phyloP scores from a whole-genome alignment of 2,113 vertebrate genomes.

The Oceanites oceanicus region DNA sequence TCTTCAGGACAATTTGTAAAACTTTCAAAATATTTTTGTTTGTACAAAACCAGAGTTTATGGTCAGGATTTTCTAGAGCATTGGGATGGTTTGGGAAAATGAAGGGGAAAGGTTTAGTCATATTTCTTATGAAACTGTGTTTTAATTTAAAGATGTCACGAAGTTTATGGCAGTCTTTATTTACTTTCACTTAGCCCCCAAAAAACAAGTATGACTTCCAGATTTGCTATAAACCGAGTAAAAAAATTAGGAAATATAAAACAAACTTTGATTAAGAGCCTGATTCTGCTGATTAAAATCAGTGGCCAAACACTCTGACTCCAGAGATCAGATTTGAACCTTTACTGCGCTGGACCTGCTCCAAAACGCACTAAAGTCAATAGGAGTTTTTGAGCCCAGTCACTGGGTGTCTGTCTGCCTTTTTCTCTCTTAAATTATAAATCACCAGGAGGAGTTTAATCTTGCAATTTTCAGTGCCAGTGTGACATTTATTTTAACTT shows the following conservation, averaged over 20 bases:
- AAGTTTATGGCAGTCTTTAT: conserved; percentile 32
- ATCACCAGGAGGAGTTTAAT: conserved; percentile 40
- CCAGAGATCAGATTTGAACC: conserved; percentile 34
- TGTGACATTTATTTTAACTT: conserved; percentile 51
- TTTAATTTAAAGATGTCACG: conserved; percentile 42
- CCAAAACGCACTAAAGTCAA: conserved; percentile 32
- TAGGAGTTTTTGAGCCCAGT: not conserved
- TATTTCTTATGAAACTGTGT: not conserved
- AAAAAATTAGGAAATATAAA: conserved; percentile 50
- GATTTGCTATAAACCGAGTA: conserved; percentile 6
- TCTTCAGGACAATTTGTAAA: not conserved
- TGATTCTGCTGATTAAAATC: conserved; percentile 53
- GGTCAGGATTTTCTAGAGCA: not conserved
- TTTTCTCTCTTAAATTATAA: conserved; percentile 46
- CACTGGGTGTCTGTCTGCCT: conserved; percentile 13
- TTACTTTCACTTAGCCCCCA: conserved; percentile 20
- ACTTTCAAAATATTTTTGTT: not conserved
- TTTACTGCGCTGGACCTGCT: conserved; percentile 5
- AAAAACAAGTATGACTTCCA: conserved; percentile 31
- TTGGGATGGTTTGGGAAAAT: not conserved
- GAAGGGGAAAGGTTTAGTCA: not conserved
- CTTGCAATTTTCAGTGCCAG: conserved; percentile 27
- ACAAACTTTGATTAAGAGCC: conserved; percentile 36
- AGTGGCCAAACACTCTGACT: conserved; percentile 17
- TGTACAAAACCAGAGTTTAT: not conserved